A percentile compares a stretch with the other conserved stretches of the same genome.
These are phyloP conservation scores for Toxostoma redivivum DNA, from an alignment of 2,113 vertebrate species.

Conservation along the genomic window DNA sequence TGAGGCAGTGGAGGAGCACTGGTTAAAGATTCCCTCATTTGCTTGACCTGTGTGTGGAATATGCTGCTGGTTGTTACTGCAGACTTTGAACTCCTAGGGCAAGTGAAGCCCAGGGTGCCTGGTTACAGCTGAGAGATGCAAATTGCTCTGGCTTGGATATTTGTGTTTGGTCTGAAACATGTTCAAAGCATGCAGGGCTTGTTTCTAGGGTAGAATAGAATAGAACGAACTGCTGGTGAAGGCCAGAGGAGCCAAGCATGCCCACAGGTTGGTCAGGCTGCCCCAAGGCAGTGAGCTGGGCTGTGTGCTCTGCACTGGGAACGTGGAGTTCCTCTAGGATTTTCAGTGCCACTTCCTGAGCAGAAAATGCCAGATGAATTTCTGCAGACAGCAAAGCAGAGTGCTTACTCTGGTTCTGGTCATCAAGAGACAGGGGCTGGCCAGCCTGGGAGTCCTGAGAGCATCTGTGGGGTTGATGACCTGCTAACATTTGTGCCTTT, in stretches of 20 bases:
- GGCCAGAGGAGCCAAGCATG: background rate
- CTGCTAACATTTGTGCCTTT: background rate
- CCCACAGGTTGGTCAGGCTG: accelerated
- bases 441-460: background rate
- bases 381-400: background rate
- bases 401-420: background rate
- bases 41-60: background rate
- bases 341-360: background rate
- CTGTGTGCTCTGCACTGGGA: background rate
- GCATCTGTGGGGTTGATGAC: accelerated
- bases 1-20: constrained; percentile 4
- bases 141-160: constrained; percentile 13
- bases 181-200: background rate
- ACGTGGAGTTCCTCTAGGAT: accelerated
- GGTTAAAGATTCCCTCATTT: constrained; percentile 55
- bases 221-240: background rate
- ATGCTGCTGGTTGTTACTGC: background rate
- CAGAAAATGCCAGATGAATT: background rate
- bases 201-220: background rate
- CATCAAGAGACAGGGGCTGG: background rate
- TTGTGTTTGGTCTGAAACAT: background rate
- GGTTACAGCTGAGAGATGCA: constrained; percentile 17
- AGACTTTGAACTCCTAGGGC: constrained; percentile 13
- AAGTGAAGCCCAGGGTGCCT: background rate
- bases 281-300: background rate